Evolutionary conservation across 1,140 invertebrate species (phyloP).

Genomic region (Drosophila prosaltans): DNA sequence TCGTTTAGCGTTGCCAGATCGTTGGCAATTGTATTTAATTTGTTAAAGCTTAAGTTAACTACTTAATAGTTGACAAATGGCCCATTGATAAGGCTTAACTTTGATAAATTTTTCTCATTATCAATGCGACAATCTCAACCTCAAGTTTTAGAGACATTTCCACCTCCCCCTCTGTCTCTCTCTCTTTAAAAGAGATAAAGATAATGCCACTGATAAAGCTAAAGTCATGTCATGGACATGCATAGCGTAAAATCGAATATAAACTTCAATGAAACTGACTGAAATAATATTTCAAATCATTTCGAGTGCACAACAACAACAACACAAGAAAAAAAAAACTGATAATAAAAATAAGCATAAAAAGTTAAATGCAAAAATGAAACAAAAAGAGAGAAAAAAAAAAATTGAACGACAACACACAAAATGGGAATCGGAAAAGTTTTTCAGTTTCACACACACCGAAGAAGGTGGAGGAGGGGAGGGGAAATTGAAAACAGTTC

Average conservation of each 20-base stretch:
- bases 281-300: conserved; percentile 59
- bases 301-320: conserved; percentile 30
- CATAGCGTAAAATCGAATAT: conserved; percentile 60
- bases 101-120: conserved; percentile 9
- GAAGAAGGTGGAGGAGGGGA: neutral
- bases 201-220: conserved; percentile 10
- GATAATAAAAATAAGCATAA: conserved; percentile 51
- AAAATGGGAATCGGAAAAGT: conserved; percentile 50
- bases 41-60: neutral
- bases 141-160: neutral
- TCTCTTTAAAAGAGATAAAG: neutral
- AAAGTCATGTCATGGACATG: conserved; percentile 35
- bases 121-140: conserved; percentile 1
- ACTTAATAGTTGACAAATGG: neutral
- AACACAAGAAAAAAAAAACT: conserved; percentile 23
- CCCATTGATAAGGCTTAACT: conserved; percentile 3
- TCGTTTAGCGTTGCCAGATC: neutral
- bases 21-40: neutral
- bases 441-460: conserved; percentile 28
- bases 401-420: conserved; percentile 5
- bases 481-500: conserved; percentile 55
- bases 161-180: no score
- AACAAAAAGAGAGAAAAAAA: conserved; percentile 29
- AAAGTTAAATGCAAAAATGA: conserved; percentile 44
- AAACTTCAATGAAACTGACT: conserved; percentile 39